Conservation (phyloP, 1,140 invertebrate genomes). For the Drosophila tani region DNA sequence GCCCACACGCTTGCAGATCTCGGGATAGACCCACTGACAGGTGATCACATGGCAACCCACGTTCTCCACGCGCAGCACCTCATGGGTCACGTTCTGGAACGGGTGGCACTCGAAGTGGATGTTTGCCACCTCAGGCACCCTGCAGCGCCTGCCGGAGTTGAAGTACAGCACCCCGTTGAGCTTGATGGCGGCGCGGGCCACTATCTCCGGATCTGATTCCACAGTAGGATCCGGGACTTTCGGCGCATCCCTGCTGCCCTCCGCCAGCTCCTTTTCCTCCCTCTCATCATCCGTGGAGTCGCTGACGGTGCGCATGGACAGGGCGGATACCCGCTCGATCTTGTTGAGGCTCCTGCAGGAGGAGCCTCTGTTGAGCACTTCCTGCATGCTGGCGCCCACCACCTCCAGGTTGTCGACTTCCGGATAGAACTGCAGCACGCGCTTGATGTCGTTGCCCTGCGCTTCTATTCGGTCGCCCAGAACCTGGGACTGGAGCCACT, state of each 20-base stretch:
- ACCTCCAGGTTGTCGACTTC: constrained; percentile 62
- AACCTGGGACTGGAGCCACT: constrained; percentile 57
- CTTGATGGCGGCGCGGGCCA: constrained; percentile 11
- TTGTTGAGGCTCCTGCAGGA: neutral
- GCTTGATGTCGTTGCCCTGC: constrained; percentile 43
- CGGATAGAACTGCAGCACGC: constrained; percentile 64
- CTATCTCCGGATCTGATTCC: neutral
- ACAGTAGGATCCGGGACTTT: accelerated
- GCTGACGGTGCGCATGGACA: constrained; percentile 25
- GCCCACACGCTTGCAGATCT: neutral
- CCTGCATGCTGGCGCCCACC: constrained; percentile 33
- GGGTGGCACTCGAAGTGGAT: constrained; percentile 59
- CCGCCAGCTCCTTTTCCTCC: neutral
- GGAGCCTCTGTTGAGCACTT: neutral
- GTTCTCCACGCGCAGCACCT: constrained; percentile 65
- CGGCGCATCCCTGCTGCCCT: neutral
- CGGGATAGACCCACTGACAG: constrained; percentile 43
- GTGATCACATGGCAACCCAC: constrained; percentile 48
- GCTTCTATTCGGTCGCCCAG: constrained; percentile 43
- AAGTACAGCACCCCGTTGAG: constrained; percentile 46
- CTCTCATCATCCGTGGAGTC: constrained; percentile 4
- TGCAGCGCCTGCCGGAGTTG: neutral
- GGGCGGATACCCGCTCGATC: constrained; percentile 21
- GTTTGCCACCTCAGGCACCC: neutral
- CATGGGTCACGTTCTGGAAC: constrained; percentile 36